Conservation (phyloP, 2,113 vertebrate species). For the Panthera tigris region DNA sequence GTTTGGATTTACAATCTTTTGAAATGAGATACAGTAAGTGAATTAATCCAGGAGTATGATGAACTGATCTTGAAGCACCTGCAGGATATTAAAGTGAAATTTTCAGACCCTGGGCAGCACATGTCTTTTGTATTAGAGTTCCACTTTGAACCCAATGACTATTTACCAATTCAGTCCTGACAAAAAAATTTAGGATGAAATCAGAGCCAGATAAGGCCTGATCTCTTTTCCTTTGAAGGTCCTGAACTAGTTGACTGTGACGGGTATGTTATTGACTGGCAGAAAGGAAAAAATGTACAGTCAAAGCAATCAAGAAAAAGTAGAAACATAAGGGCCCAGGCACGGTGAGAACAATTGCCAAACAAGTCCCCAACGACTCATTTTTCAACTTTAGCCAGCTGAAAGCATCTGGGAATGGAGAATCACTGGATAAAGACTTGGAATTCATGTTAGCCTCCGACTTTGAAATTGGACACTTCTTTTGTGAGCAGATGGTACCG, state of each 20-base stretch:
- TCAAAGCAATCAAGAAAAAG: conserved; percentile 98
- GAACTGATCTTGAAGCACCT: conserved; percentile 97
- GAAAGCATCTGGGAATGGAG: conserved; percentile 93
- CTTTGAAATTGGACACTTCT: conserved; percentile 98
- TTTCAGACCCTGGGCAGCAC: conserved; percentile 95
- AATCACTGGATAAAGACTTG: conserved; percentile 95
- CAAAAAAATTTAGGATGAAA: conserved; percentile 99
- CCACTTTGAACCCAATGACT: conserved; percentile 96
- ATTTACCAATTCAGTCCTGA: conserved; percentile 95
- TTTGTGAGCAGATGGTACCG: conserved; percentile 96
- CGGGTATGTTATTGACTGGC: conserved; percentile 97
- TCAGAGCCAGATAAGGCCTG: conserved; percentile 92
- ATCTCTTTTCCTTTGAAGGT: conserved; percentile 98
- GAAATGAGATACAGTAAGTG: conserved; percentile 97
- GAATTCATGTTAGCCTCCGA: conserved; percentile 95
- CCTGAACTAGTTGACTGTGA: conserved; percentile 98
- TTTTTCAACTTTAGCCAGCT: conserved; percentile 98
- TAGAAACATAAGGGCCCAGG: conserved; percentile 99
- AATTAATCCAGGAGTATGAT: conserved; percentile 98
- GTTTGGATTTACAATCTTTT: conserved; percentile 99
- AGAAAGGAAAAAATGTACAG: conserved; percentile 97
- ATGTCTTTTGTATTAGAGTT: conserved; percentile 99
- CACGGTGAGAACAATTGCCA: conserved; percentile 95
- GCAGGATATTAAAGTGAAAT: conserved; percentile 97
- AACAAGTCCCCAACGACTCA: conserved; percentile 96